Base-by-base conservation (phyloP, 2,113 vertebrate genomes). In the Notothenia rossii region DNA sequence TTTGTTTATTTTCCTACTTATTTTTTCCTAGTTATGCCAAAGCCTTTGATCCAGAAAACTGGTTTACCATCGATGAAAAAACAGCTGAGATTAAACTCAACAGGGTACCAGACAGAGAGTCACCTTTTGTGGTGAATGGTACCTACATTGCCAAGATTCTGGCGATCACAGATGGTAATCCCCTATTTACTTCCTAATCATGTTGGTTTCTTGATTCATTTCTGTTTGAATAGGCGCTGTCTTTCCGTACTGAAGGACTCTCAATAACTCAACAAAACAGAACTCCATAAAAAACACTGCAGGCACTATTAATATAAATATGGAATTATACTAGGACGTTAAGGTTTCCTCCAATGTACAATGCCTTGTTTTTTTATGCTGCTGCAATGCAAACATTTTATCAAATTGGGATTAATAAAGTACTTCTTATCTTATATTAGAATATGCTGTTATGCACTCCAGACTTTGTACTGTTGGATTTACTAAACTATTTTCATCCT, bases 1-100 rank as follows among this genome's bases (percentile, higher is more conserved):
- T 50, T 43, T 53, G 14, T 58, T 36, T 1, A 0, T 7, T 62
- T 59, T 70, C 46, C 33, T 11, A 14, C 13, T 25, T 50, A n/a
- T 53, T 45, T 71, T 1, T 18, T 67, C 1, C 36, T 29, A 99
- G 98, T 72, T 99, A 98, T 79, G 91, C 91, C 17, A 96, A 97
- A 91, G 96, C 95, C 83, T 93, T 89, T 77, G 97, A 98, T 86
- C 95, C 96, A 83, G 96, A 90, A 72, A 97, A 93, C 87, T 97
- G 96, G 96, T 88, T 98, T 81, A 94, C 90, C 75, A 92, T 98
- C 60, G 95, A 98, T 83, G 93, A 93, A 72, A 93, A 95, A 69
- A 97, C 96, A 75, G 97, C 96, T 53, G 95, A 96, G 86, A 96
- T 99, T 68, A 96, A 88, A 78, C 92, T 99, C 85, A 96, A 88